Evolutionary conservation across 2,888 invertebrate species (phyloP).

Genomic region (Imbricaverruca yamaguchii): DNA sequence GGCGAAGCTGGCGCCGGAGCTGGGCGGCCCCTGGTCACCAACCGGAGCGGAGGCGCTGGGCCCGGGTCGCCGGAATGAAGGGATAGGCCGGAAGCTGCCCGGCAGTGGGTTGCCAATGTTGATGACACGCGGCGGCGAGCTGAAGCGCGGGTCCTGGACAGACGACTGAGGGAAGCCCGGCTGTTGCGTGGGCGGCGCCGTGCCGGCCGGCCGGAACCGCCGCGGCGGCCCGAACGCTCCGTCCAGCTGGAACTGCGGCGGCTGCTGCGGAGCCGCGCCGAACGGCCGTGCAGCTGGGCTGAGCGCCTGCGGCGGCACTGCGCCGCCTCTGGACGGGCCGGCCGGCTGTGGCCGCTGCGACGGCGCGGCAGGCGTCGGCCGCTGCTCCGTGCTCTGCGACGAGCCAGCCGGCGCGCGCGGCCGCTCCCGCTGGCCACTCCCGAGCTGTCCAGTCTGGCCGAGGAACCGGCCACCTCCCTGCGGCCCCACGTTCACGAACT

Average conservation of each 20-base stretch:
- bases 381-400: not conserved
- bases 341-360: not conserved
- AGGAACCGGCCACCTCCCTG: not conserved
- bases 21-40: not conserved
- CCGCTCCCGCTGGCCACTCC: not conserved
- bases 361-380: not conserved
- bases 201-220: not conserved
- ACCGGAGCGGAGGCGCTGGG: not conserved
- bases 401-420: not conserved
- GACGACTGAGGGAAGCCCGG: not conserved
- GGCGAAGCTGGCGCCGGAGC: not conserved
- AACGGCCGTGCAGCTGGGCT: too few relatives aligned
- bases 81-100: not conserved
- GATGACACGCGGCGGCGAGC: not conserved
- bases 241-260: not conserved
- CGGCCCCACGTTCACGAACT: conserved; percentile 8
- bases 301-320: too few relatives aligned
- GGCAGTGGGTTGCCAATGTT: not conserved
- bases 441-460: not conserved
- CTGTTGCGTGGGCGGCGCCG: not conserved
- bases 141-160: not conserved
- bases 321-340: not conserved
- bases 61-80: too few relatives aligned
- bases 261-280: too few relatives aligned
- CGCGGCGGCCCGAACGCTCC: not conserved